Conservation (phyloP, 2,113 vertebrate genomes). For the Noturus placidus region DNA sequence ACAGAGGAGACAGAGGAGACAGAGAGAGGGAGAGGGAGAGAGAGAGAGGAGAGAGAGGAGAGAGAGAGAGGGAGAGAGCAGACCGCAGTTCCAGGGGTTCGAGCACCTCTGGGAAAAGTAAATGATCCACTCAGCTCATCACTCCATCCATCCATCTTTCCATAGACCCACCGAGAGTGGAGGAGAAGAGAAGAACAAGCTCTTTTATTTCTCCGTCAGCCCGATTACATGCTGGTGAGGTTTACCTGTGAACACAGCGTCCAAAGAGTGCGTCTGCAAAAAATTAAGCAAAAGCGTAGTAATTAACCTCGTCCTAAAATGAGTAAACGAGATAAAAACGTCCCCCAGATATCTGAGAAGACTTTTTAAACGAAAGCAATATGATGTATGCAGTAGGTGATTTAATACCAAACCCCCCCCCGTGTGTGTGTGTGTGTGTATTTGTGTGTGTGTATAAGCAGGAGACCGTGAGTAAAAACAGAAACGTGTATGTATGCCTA, state of each 20-base stretch:
- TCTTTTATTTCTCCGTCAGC: slow-evolving; percentile 31
- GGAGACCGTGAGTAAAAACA: neutral
- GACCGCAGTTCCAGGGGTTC: slow-evolving; percentile 75
- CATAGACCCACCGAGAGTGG: slow-evolving; percentile 40
- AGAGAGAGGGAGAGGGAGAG: slow-evolving; percentile 67
- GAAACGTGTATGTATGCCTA: neutral
- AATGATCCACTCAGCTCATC: slow-evolving; percentile 63
- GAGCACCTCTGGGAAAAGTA: slow-evolving; percentile 76
- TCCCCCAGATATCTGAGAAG: slow-evolving; percentile 40
- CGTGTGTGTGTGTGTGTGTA: neutral
- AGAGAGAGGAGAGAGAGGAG: slow-evolving; percentile 68
- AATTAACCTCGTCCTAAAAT: slow-evolving; percentile 3
- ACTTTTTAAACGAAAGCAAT: slow-evolving; percentile 49
- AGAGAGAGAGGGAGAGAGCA: slow-evolving; percentile 60
- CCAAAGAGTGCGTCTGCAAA: slow-evolving; percentile 32
- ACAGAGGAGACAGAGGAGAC: slow-evolving; percentile 33
- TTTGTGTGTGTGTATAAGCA: neutral
- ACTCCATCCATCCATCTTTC: slow-evolving; percentile 39
- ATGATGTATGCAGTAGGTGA: slow-evolving; percentile 35
- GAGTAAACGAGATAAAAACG: neutral
- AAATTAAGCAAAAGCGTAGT: neutral
- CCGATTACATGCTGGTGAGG: slow-evolving; percentile 7
- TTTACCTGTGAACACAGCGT: neutral
- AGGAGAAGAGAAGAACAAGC: slow-evolving; percentile 8
- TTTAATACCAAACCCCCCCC: neutral